Evolutionary conservation across 2,888 invertebrate species (phyloP), one percentile per base, ranked within the genome.

Genomic region (Synergus laeviventris): DNA sequence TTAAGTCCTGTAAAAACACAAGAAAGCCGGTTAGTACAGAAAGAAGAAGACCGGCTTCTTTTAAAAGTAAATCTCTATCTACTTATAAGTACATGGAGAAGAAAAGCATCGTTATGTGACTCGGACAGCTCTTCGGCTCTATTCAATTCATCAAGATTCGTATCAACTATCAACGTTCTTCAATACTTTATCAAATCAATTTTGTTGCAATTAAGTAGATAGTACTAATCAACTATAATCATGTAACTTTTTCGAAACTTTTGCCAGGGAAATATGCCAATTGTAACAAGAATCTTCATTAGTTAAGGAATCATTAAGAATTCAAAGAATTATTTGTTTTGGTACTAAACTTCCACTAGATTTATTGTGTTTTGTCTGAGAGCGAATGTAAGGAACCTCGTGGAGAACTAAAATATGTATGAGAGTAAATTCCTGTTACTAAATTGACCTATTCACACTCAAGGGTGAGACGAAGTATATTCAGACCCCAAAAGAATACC

Each of bases 1-100:
- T 85, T 84, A 85, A 78, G 84, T 84, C 85, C 89, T 89, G 86
- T 49, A 49, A 70, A 49, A 49, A 70, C 45, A 66, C 24, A 66
- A 42, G 12, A 16, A 70, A 49, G n/a, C 36, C 36, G 36, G 12
- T 70, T 49, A 70, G 49, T 49, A 49, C 16, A 31, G 8, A 24
- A 1, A 66, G 16, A 45, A 21, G 21, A 42, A 62, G 18, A 38
- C 62, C 38, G 62, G 18, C 38, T 62, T 62, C 18, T 39, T 62
- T 38, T 62, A 62, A 62, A 38, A 62, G 62, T 39, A 62, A 62
- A 39, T 62, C 62, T 62, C 62, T 62, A 14, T 38, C n/a, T n/a
- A 39, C 39, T 62, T 39, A 62, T 39, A 62, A 62, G n/a, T 39
- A 62, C 31, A 62, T 62, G 62, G 18, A 62, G 18, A 62, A 62